phyloP scores from a whole-genome alignment of 64 coral and sea anemone genomes.

The Pocillopora damicornis region DNA sequence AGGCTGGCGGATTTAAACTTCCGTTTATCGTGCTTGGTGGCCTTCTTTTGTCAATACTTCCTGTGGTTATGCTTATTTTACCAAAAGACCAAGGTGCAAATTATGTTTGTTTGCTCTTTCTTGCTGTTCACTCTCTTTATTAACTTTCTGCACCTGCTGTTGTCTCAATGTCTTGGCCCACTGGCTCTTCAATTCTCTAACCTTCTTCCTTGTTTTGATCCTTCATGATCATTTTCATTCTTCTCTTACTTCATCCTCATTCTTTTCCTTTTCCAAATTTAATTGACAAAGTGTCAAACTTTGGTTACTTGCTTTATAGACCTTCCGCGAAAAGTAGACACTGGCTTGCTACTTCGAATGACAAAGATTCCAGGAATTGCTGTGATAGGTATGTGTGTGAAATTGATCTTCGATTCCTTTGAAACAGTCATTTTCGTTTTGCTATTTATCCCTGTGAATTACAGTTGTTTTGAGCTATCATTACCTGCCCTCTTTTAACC shows the following conservation, averaged over 20 bases:
- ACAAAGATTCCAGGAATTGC: slow-evolving; percentile 64
- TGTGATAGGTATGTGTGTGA: slow-evolving; percentile 48
- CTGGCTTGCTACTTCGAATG: slow-evolving; percentile 35
- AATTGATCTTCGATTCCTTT: not conserved
- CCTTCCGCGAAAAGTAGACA: slow-evolving; percentile 2
- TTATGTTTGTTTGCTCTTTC: not conserved
- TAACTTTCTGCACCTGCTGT: no score
- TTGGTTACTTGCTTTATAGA: not conserved
- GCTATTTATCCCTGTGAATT: no score
- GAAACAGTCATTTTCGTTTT: no score
- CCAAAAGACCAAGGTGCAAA: slow-evolving; percentile 33
- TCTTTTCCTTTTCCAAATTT: not conserved
- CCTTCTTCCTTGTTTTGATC: no score
- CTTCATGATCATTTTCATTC: not conserved
- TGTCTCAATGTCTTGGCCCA: no score
- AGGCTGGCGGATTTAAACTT: slow-evolving; percentile 86
- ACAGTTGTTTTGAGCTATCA: no score
- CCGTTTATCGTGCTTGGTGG: slow-evolving; percentile 83
- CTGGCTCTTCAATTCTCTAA: no score
- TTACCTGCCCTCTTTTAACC: no score
- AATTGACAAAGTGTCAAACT: not conserved
- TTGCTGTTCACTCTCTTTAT: no score
- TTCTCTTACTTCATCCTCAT: not conserved
- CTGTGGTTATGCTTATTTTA: slow-evolving; percentile 69
- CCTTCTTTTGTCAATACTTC: slow-evolving; percentile 68